Evolutionary conservation across 2,113 vertebrate genomes (phyloP).

Genomic region (Micronycteris hirsuta): DNA sequence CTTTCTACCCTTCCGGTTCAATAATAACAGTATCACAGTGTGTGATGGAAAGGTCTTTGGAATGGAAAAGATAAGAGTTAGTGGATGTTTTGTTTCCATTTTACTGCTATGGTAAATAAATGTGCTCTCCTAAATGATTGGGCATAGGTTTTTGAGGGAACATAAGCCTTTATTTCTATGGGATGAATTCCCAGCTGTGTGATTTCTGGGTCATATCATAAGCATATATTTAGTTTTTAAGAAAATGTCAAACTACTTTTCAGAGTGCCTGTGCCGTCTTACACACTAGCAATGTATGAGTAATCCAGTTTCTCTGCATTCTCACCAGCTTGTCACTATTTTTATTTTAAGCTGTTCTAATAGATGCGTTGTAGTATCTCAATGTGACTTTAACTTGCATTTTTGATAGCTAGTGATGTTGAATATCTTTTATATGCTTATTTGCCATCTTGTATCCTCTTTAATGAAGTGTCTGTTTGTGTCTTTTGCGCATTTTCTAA

Average conservation of each 20-base stretch:
- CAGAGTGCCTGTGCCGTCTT: not conserved
- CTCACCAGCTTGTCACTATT: not conserved
- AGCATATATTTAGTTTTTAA: not conserved
- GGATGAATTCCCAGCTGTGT: not conserved
- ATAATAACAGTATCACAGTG: not conserved
- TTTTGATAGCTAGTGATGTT: not conserved
- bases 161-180: not conserved
- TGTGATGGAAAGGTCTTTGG: not conserved
- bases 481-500: not conserved
- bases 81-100: not conserved
- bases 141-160: not conserved
- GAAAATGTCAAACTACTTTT: not conserved
- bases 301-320: not conserved
- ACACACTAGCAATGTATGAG: not conserved
- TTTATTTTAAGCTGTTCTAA: not conserved
- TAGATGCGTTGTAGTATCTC: not conserved
- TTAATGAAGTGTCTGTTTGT: not conserved
- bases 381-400: not conserved
- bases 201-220: not conserved
- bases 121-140: not conserved
- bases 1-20: not conserved
- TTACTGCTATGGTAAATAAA: not conserved
- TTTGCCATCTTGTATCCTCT: not conserved
- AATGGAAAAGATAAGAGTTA: not conserved
- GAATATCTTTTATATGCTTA: not conserved